These are phyloP conservation scores for Podabrus alpinus DNA, from an alignment of 2,888 invertebrate genomes.

Conservation along the genomic window DNA sequence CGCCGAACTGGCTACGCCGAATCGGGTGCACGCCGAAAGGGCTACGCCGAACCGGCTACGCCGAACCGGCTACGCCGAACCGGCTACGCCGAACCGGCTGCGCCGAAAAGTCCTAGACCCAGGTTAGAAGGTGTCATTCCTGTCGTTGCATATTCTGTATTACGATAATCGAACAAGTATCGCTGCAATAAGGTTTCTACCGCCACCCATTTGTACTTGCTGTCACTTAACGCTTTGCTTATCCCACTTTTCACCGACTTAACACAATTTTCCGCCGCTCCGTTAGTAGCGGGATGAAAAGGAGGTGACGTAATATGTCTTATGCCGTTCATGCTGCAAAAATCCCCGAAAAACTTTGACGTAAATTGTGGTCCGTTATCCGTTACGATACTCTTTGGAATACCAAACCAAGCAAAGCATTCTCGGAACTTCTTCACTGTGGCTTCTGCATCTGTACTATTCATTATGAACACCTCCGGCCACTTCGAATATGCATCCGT, in stretches of 20 bases:
- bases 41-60: too few species aligned
- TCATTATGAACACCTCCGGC: slow-evolving; percentile 6
- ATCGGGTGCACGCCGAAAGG: too few species aligned
- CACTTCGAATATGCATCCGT: slow-evolving; percentile 3
- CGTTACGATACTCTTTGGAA: not conserved
- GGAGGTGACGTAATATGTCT: not conserved
- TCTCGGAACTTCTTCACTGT: not conserved
- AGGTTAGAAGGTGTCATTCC: slow-evolving; percentile 1
- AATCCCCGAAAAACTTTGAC: not conserved
- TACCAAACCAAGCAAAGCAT: not conserved
- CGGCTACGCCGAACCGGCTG: too few species aligned
- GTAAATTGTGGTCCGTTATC: slow-evolving; percentile 5
- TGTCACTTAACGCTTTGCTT: not conserved
- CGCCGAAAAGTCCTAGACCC: too few species aligned
- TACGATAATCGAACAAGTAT: not conserved
- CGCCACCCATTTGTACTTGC: not conserved
- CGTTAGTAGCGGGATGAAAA: too few species aligned
- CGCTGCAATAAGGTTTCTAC: not conserved
- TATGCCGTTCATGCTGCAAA: not conserved
- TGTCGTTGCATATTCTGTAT: not conserved
- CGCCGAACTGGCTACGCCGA: too few species aligned
- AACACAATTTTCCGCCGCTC: too few species aligned
- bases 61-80: too few species aligned
- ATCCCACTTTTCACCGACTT: not conserved
- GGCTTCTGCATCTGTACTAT: too few species aligned